phyloP scores from a whole-genome alignment of 92 coral and sea anemone species.

The Chrysogorgia sp. region DNA sequence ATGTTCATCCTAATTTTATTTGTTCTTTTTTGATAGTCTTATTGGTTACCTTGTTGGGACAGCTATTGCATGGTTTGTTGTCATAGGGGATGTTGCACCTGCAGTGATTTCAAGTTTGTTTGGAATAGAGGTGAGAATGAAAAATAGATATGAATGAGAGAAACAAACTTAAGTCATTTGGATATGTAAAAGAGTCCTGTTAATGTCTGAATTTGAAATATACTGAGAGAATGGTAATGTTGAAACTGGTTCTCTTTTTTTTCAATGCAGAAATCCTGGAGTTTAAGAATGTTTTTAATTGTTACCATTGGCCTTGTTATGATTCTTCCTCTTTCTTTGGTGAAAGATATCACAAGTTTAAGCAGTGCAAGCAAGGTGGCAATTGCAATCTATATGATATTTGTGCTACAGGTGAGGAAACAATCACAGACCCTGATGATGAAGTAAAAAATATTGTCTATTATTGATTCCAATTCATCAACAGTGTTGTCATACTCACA shows the following conservation, averaged over 20 bases:
- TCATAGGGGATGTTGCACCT: constrained; percentile 95
- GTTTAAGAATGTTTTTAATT: constrained; percentile 75
- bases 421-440: no score
- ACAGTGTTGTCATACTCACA: no score
- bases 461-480: no score
- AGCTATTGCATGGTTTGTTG: constrained; percentile 86
- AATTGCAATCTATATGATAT: constrained; percentile 68
- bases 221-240: background rate
- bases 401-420: constrained; percentile 79
- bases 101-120: constrained; percentile 70
- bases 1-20: background rate
- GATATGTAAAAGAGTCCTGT: no score
- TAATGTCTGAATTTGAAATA: background rate
- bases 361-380: constrained; percentile 75
- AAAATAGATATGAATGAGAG: no score
- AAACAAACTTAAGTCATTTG: no score
- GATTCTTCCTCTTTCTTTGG: constrained; percentile 83
- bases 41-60: constrained; percentile 90
- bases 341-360: constrained; percentile 83
- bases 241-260: background rate
- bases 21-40: no score
- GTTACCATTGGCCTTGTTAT: constrained; percentile 69
- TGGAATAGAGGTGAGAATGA: constrained; percentile 85
- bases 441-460: no score
- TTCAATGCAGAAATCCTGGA: constrained; percentile 66